Conservation (phyloP, 2,113 vertebrate species). For the Nothobranchius kuhntae region DNA sequence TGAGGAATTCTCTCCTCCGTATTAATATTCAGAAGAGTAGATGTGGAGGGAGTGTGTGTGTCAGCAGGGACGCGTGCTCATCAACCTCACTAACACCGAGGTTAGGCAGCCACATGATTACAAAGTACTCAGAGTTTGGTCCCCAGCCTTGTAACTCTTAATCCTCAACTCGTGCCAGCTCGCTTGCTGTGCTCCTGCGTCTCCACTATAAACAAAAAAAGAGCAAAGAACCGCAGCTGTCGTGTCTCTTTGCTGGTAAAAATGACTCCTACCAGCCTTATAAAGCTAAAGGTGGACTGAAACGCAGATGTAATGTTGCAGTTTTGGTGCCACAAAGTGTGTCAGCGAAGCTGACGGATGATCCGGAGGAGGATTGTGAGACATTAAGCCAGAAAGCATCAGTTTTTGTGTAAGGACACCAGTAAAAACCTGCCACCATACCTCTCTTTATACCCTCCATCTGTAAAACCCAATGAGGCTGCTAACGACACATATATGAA, state of each 20-base stretch:
- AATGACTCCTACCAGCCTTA: conserved; percentile 54
- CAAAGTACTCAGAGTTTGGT: conserved; percentile 70
- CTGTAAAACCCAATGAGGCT: conserved; percentile 27
- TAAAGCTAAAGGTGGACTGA: conserved; percentile 40
- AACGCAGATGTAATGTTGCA: conserved; percentile 46
- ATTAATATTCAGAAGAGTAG: conserved; percentile 75
- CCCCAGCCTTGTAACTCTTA: conserved; percentile 62
- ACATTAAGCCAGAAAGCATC: conserved; percentile 9
- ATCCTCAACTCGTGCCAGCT: conserved; percentile 59
- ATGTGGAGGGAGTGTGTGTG: conserved; percentile 60
- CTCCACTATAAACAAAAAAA: conserved; percentile 34
- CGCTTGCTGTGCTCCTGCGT: conserved; percentile 49
- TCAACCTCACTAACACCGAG: conserved; percentile 70
- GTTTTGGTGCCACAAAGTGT: conserved; percentile 35
- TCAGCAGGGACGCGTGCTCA: conserved; percentile 73
- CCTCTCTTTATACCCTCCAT: conserved; percentile 8
- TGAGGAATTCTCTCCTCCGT: conserved; percentile 67
- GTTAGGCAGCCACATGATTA: conserved; percentile 75
- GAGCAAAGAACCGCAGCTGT: conserved; percentile 62
- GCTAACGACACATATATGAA: conserved; percentile 15
- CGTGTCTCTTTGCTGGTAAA: conserved; percentile 58
- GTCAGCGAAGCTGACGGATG: conserved; percentile 28
- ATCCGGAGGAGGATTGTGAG: conserved; percentile 17
- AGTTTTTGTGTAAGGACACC: conserved; percentile 14
- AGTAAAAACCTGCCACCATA: conserved; percentile 25